Base-by-base conservation (phyloP, 2,797 vertebrate species). In the Oreonectes daqikongensis region DNA sequence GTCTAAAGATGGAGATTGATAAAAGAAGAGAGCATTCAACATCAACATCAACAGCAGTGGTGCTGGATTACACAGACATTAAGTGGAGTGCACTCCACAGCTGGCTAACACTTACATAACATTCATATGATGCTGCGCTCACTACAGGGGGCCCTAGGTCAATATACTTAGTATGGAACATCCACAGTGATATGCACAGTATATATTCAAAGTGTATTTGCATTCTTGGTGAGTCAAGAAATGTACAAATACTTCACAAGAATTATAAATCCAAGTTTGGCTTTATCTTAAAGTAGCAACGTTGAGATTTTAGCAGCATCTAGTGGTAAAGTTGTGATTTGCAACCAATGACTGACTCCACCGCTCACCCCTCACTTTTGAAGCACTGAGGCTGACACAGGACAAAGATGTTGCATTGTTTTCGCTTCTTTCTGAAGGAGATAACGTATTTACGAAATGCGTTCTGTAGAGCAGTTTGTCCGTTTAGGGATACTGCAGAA, bases 41-140 rank as follows among this genome's bases (percentile, higher is more conserved):
- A 69, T 46, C 48, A 22, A 20, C 38, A 32, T 53, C 68, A 10
- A 20, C 53, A 72, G 69, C 18, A 73, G 26, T 32, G 20, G 66
- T 69, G 82, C 73, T 69, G 82, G 82, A 83, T 83, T 83, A 81
- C 72, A 10, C 69, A 53, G 35, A 32, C 65, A 81, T 83, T 79
- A 74, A 59, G 57, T 28, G 40, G 26, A 81, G 69, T 42, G 73
- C 65, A 79, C 73, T 77, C 77, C 79, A 77, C 82, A 83, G 69
- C 79, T 79, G 73, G 52, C 63, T 20, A 26, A 44, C 48, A 3
- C 77, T 73, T 81, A 59, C 65, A 46, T 68, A 72, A 81, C 48
- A 57, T 53, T 69, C 46, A 38, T 64, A 79, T 26, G 59, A 61
- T 26, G 57, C 61, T 5, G 60, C 8, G 20, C 53, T 46, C 59